A percentile compares a stretch with the other conserved stretches of the same genome.
Evolutionary conservation across 2,113 vertebrate genomes (phyloP).

Genomic region (Alligator sinensis): DNA sequence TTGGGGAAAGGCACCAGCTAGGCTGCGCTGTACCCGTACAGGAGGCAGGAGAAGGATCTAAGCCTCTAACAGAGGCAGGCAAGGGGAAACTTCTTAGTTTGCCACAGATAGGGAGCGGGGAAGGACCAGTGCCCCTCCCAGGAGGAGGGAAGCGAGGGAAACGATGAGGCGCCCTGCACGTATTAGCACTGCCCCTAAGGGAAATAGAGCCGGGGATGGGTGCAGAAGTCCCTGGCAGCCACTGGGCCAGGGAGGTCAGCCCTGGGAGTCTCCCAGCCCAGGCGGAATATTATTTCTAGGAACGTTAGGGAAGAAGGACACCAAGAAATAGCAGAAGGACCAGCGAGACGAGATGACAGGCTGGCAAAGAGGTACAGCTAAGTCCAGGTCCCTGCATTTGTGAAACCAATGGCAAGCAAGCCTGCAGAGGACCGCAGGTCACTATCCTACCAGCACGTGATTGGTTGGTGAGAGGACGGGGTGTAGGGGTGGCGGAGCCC

Average conservation of each 20-base stretch:
- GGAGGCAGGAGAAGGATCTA: not conserved
- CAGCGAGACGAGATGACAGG: not conserved
- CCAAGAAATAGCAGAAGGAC: not conserved
- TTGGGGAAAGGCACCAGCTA: too few relatives aligned
- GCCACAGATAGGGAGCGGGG: too few relatives aligned
- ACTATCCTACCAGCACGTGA: too few relatives aligned
- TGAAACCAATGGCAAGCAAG: too few relatives aligned
- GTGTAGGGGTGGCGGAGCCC: too few relatives aligned
- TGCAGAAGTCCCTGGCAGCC: too few relatives aligned
- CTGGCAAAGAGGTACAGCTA: not conserved
- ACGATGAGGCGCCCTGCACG: not conserved
- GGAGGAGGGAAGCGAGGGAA: not conserved
- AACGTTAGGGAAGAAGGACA: not conserved
- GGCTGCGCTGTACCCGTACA: too few relatives aligned
- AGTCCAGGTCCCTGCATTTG: not conserved
- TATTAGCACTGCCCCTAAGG: not conserved
- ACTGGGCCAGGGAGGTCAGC: too few relatives aligned
- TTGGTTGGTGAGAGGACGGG: too few relatives aligned
- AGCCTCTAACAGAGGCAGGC: not conserved
- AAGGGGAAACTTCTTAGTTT: not conserved
- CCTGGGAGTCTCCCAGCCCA: not conserved
- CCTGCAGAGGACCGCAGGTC: too few relatives aligned
- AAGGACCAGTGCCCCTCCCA: not conserved
- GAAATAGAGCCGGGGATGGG: too few relatives aligned
- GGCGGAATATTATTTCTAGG: fast-evolving